A percentile compares a stretch with the other conserved stretches of the same genome.
Evolutionary conservation across 2,113 vertebrate genomes (phyloP).

Genomic region (Entelurus aequoreus): DNA sequence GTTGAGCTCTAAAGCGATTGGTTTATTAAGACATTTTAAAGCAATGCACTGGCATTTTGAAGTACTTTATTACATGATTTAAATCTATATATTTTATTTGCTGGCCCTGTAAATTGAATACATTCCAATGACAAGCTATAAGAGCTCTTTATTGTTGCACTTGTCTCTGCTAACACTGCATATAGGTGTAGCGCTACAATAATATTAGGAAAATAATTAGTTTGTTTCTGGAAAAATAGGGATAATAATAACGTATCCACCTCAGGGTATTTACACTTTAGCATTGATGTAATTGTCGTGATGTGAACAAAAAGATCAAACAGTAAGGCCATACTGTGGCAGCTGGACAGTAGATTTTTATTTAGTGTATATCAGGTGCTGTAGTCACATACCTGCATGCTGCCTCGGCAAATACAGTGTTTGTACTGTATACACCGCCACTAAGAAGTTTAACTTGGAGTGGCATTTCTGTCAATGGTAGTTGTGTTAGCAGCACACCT

Average conservation of each 20-base stretch:
- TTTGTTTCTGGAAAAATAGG: background rate
- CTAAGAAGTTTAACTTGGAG: background rate
- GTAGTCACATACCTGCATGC: conserved; percentile 1
- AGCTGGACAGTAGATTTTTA: background rate
- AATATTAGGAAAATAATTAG: background rate
- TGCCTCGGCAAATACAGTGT: conserved; percentile 5
- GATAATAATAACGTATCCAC: conserved; percentile 10
- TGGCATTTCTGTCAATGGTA: background rate
- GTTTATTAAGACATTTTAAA: conserved; percentile 19
- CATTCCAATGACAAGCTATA: conserved; percentile 47
- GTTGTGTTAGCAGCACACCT: conserved; percentile 8
- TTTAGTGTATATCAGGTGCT: conserved; percentile 5
- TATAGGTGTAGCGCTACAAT: background rate
- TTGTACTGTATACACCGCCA: conserved; percentile 13
- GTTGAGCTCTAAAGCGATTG: no score
- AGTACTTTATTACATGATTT: no score
- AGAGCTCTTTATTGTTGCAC: conserved; percentile 5
- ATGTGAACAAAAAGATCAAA: conserved; percentile 1
- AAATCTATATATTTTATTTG: no score
- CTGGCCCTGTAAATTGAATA: conserved; percentile 19
- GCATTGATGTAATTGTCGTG: conserved; percentile 7
- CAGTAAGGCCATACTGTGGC: conserved; percentile 2
- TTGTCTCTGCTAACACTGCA: conserved; percentile 11
- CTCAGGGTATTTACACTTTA: conserved; percentile 39
- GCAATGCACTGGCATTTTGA: conserved; percentile 4